A percentile compares a stretch with the other conserved stretches of the same genome.
phyloP scores from a whole-genome alignment of 2,888 invertebrate species.

The Scaptomyza caliginosa region DNA sequence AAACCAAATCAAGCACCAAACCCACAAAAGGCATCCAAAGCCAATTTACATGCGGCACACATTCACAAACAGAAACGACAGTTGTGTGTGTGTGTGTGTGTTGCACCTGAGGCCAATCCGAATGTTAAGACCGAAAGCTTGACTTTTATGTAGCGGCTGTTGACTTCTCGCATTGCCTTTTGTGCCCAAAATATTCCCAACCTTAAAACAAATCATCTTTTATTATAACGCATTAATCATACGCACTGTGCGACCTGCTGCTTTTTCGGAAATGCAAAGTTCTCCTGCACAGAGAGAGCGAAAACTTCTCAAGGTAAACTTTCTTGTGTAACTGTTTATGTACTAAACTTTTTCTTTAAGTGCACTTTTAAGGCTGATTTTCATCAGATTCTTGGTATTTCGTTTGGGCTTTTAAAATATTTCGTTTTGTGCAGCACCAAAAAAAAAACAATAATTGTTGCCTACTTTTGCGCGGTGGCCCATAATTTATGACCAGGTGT shows the following conservation, averaged over 20 bases:
- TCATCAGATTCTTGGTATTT: conserved; percentile 20
- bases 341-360: background rate
- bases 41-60: conserved; percentile 70
- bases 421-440: conserved; percentile 51
- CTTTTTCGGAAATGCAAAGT: conserved; percentile 63
- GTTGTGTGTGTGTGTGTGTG: conserved; percentile 25
- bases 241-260: conserved; percentile 48
- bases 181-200: conserved; percentile 3
- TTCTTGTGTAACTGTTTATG: background rate
- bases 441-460: no score
- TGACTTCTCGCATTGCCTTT: conserved; percentile 66
- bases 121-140: conserved; percentile 26
- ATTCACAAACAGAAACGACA: conserved; percentile 41
- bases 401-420: conserved; percentile 58
- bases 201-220: conserved; percentile 75
- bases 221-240: conserved; percentile 77
- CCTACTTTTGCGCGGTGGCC: conserved; percentile 56
- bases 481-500: conserved; percentile 73
- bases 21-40: conserved; percentile 35
- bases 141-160: conserved; percentile 66
- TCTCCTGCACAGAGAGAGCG: conserved; percentile 36
- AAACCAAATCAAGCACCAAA: conserved; percentile 14
- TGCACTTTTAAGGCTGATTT: conserved; percentile 14
- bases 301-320: background rate
- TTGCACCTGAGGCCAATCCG: conserved; percentile 51